Evolutionary conservation across 2,113 vertebrate genomes (phyloP), one percentile per base, ranked within the genome.

Genomic region (Trichomycterus rosablanca): DNA sequence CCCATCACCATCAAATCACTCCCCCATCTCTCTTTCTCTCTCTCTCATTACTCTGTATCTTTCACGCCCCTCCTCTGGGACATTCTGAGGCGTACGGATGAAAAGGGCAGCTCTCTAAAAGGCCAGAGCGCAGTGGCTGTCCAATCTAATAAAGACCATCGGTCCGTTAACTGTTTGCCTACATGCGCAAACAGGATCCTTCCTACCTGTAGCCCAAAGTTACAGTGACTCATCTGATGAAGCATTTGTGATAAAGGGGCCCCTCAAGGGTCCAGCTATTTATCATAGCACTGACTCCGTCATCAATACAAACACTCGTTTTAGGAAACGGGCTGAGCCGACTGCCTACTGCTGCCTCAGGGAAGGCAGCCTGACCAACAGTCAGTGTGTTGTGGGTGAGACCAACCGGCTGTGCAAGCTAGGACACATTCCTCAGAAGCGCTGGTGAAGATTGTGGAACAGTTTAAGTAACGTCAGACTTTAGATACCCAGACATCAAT

Each of bases 91-190:
- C 71, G 72, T 83, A 80, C 56, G 62, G 79, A 84, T 85, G 82
- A 87, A 89, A 87, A 83, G 80, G 82, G 78, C 79, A 76, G 79
- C 73, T 73, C 77, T 77, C 76, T 86, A 80, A 86, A 86, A 86
- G 81, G 76, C 78, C 79, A 80, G 74, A 23, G 73, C 75, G 63
- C 73, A 78, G 76, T 71, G 83, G 85, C 88, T 89, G 88, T 91
- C 90, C 84, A 62, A 73, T 88, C 85, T 78, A 90, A 90, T 91
- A 89, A 90, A 83, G 79, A 74, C 81, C 83, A 68, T 79, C 83
- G 79, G 82, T 80, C 78, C 72, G 69, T 72, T 77, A 68, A 66
- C 22, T n/a, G 7, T 14, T 14, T 40, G 1, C 37, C 37, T 14
- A 9, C 20, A 49, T 22, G 20, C 22, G 30, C 24, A 37, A 39